Base-by-base conservation (phyloP, 2,888 invertebrate species). In the Apoda limacodes region DNA sequence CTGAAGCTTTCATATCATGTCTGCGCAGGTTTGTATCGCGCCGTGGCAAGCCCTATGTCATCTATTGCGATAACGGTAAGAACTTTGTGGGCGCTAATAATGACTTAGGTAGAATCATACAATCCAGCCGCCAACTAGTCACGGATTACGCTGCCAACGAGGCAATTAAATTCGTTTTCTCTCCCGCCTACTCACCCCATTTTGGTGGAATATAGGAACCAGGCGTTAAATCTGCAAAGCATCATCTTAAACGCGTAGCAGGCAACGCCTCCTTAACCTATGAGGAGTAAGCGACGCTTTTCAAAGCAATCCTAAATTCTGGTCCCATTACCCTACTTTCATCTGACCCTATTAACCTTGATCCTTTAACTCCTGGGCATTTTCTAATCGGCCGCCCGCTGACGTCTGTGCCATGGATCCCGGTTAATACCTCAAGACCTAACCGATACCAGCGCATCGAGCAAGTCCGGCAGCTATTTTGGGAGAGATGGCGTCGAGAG, bases 101-200 rank as follows among this genome's bases (percentile, higher is more conserved):
- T n/a, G 22, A 35, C 15, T 35, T 46, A 9, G 32, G 38, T 28
- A 43, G 28, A 9, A 5, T 42, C 5, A 20, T 45, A 5, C 23
- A 28, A 10, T 25, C 42, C 12, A 28, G 28, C 22, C 20, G 21
- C 19, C 21, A 33, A 4, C 23, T 27, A 9, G 13, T 40, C 9
- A 23, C 6, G 9, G 35, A 42, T 9, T 42, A 28, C 24, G 10
- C 37, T 1, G 24, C 37, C 5, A 12, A 35, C n/a, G 32, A 38
- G 19, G 32, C 35, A 22, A 39, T 46, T n/a, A 38, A 36, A 13
- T 42, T 43, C 25, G 17, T 11, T 2, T 42, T 42, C 23, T 35
- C 22, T 27, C 39, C 42, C 2, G 28, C 38, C 2, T 34, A 31
- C 19, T 24, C 33, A 10, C 35, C 39, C 7, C 21, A 33, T 7